These are phyloP conservation scores for Rhorus exstirpatorius DNA, from an alignment of 2,888 invertebrate species.

Conservation along the genomic window DNA sequence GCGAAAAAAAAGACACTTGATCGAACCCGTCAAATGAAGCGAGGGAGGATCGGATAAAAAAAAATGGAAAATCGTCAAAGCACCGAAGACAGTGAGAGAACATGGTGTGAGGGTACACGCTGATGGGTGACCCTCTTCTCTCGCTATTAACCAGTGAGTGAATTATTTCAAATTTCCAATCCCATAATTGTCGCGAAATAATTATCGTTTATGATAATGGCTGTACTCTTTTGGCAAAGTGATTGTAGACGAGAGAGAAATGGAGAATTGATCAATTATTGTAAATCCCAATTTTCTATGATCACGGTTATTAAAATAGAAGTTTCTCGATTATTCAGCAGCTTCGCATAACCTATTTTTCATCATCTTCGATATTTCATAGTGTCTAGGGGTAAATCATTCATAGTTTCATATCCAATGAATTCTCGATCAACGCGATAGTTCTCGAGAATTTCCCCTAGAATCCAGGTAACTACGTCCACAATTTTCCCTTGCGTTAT, in stretches of 20 bases:
- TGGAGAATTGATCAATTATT: conserved; percentile 63
- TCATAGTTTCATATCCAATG: conserved; percentile 25
- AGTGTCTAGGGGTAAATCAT: conserved; percentile 34
- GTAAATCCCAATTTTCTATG: conserved; percentile 37
- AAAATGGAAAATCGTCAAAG: conserved; percentile 83
- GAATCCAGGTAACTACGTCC: conserved; percentile 32
- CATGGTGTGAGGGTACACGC: conserved; percentile 26
- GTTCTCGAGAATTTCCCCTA: conserved; percentile 2
- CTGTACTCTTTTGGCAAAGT: conserved; percentile 56
- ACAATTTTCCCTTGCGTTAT: conserved; percentile 35
- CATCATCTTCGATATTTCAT: conserved; percentile 30
- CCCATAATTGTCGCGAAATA: conserved; percentile 82
- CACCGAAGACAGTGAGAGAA: conserved; percentile 65
- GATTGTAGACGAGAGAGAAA: conserved; percentile 31
- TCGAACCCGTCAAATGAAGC: conserved; percentile 83
- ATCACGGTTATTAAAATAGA: not conserved
- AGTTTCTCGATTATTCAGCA: not conserved
- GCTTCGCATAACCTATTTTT: conserved; percentile 16
- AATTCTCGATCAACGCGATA: conserved; percentile 27
- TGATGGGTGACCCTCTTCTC: conserved; percentile 47
- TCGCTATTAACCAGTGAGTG: conserved; percentile 35
- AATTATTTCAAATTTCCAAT: conserved; percentile 75
- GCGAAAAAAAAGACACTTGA: conserved; percentile 57
- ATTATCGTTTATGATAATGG: conserved; percentile 81
- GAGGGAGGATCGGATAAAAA: conserved; percentile 79